phyloP scores from a whole-genome alignment of 2,113 vertebrate genomes.

The Myotis yumanensis region DNA sequence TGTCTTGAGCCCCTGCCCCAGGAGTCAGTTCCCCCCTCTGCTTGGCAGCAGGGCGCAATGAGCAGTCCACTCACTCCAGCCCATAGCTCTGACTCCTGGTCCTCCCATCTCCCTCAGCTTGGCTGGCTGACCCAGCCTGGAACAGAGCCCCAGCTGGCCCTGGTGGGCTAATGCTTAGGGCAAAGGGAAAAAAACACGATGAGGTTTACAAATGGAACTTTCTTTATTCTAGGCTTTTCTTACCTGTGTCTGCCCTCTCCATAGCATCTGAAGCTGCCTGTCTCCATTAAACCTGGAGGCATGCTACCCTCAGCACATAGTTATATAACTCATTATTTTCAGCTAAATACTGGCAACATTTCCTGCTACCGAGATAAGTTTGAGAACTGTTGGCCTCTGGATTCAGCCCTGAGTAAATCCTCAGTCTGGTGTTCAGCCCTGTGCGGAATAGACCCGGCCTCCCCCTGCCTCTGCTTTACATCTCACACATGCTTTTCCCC shows the following conservation, averaged over 20 bases:
- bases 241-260: not conserved
- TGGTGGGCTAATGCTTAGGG: not conserved
- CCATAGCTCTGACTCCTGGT: not conserved
- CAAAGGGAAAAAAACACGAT: not conserved
- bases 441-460: not conserved
- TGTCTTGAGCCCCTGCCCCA: not conserved
- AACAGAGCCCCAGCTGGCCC: not conserved
- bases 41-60: not conserved
- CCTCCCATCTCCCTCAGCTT: not conserved
- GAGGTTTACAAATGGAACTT: not conserved
- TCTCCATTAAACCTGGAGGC: constrained; percentile 42
- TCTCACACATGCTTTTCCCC: not conserved
- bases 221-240: not conserved
- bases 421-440: not conserved
- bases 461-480: not conserved
- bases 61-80: not conserved
- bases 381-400: constrained; percentile 30
- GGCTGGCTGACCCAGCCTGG: not conserved
- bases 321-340: constrained; percentile 71
- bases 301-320: not conserved
- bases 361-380: constrained; percentile 17
- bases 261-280: not conserved
- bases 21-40: constrained; percentile 29
- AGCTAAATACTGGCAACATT: not conserved
- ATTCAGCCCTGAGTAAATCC: not conserved